A percentile compares a stretch with the other conserved stretches of the same genome.
Evolutionary conservation across 2,797 vertebrate genomes (phyloP).

Genomic region (Tokudaia muenninki): DNA sequence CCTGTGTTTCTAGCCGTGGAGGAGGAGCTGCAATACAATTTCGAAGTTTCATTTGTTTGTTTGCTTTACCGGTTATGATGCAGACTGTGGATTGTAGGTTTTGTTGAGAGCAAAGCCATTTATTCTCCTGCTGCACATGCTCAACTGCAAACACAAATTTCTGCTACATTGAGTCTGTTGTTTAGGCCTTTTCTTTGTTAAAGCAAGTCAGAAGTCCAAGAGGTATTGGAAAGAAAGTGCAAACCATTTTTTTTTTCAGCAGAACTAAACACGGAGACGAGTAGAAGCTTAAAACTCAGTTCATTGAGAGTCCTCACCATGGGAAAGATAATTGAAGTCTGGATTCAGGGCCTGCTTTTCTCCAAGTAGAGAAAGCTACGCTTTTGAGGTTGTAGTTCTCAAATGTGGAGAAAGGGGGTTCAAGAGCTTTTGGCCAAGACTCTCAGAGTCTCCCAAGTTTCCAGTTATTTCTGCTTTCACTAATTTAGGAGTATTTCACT

Average conservation of each 20-base stretch:
- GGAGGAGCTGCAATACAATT: not conserved
- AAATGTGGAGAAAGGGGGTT: not conserved
- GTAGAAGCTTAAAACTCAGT: not conserved
- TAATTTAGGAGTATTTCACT: not conserved
- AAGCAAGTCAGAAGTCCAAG: not conserved
- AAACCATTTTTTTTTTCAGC: not conserved
- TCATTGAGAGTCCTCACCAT: not conserved
- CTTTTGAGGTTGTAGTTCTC: not conserved
- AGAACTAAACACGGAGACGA: not conserved
- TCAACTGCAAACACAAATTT: not conserved
- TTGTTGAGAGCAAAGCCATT: not conserved
- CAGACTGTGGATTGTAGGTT: not conserved
- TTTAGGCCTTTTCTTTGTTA: constrained; percentile 1
- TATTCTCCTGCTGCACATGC: not conserved
- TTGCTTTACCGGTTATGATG: not conserved
- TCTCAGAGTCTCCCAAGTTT: not conserved
- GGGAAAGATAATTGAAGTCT: not conserved
- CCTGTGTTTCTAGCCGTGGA: not conserved
- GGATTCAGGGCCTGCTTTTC: not conserved
- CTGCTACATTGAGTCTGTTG: not conserved
- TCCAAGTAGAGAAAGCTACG: not conserved
- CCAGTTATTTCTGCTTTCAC: not conserved
- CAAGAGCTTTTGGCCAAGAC: not conserved
- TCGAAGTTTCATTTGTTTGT: not conserved
- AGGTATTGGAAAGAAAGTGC: not conserved